Evolutionary conservation across 2,113 vertebrate genomes (phyloP), one percentile per base, ranked within the genome.

Genomic region (Paracyprichromis sp.): DNA sequence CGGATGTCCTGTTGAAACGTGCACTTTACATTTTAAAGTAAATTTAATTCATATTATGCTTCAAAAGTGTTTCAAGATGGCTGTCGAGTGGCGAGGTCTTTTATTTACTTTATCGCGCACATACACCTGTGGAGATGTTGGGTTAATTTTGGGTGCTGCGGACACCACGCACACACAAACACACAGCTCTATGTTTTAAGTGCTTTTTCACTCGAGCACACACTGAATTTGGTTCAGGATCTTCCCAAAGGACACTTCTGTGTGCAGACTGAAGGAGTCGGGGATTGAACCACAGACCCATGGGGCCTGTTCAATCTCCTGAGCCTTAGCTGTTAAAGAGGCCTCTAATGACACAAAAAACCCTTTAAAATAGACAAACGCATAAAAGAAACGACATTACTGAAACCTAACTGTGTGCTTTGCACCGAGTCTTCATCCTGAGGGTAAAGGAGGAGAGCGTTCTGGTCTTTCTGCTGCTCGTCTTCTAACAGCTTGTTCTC

Each of bases 41-140:
- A 76, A 29, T 26, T 47, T 0, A 7, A 47, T 47, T 76, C 16
- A 29, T 0, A 43, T 76, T 45, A 45, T 0, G 71, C n/a, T 21
- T 69, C 19, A 19, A 63, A 36, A 4, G 5, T 3, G 5, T 8
- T 66, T 21, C 17, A 0, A 0, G 2, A 0, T 16, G 12, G 36
- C n/a, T 24, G 36, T 5, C 1, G 3, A 26, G 66, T 0, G 38
- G 13, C 21, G 9, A 73, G 66, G 17, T 45, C 8, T 73, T 26
- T 45, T 45, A 24, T 26, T 45, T 73, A 45, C 13, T 24, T 17
- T 73, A 2, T 43, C 1, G 8, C 1, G n/a, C 36, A 24, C 40
- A 5, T 10, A 10, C 9, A 34, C 7, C 38, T 26, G n/a, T 24
- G 66, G 38, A 71, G n/a, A 21, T 24, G 38, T 16, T 40, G 12